Evolutionary conservation across 1,140 invertebrate genomes (phyloP).

Genomic region (Papilio polyxenes): DNA sequence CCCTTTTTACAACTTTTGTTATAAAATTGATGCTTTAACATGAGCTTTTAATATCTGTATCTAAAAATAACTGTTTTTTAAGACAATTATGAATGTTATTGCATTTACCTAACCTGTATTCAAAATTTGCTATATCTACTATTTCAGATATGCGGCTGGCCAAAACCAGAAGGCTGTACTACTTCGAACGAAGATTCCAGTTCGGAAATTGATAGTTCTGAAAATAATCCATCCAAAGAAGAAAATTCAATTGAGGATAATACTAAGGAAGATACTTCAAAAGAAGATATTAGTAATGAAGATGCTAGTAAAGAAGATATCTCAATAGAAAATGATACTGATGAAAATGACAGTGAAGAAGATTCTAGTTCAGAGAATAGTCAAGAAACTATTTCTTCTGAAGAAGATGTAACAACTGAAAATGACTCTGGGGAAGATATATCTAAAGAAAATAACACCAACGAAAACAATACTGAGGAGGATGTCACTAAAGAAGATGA

Average conservation of each 20-base stretch:
- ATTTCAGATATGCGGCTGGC: slow-evolving; percentile 17
- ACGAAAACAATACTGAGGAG: too few species aligned
- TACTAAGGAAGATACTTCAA: not conserved
- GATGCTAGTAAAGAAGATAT: not conserved
- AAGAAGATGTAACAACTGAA: not conserved
- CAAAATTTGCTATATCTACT: not conserved
- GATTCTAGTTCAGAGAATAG: not conserved
- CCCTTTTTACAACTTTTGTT: too few species aligned
- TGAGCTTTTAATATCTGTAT: too few species aligned
- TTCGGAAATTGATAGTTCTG: not conserved
- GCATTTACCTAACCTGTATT: too few species aligned
- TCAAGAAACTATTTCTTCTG: slow-evolving; percentile 11
- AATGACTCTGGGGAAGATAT: not conserved
- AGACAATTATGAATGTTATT: too few species aligned
- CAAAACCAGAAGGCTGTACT: not conserved
- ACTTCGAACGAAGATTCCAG: slow-evolving; percentile 5
- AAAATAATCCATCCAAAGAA: slow-evolving; percentile 14
- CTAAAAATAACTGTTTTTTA: too few species aligned
- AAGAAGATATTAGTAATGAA: not conserved
- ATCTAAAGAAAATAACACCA: not conserved
- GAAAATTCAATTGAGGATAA: slow-evolving; percentile 1
- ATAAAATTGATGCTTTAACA: too few species aligned
- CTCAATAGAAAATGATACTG: not conserved
- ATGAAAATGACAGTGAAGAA: not conserved
- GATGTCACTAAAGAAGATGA: not conserved